phyloP scores from a whole-genome alignment of 2,888 invertebrate genomes.

The Agriopis leucophaearia region DNA sequence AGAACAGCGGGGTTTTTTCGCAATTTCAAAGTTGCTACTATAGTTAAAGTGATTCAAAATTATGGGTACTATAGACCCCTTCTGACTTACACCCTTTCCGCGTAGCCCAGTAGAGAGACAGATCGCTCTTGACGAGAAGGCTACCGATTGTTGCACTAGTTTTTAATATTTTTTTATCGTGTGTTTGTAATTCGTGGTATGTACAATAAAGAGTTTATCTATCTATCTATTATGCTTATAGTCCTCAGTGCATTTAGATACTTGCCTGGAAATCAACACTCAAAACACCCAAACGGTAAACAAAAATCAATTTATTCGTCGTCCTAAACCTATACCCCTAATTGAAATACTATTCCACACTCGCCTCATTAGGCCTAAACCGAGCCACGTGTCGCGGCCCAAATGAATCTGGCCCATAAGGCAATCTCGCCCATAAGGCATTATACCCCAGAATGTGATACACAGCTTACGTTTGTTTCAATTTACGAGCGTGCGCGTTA shows the following conservation, averaged over 20 bases:
- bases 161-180: no score
- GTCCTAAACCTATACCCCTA: neutral
- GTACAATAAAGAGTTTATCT: no score
- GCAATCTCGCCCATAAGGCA: constrained; percentile 44
- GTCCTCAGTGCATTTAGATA: neutral
- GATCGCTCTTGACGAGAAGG: no score
- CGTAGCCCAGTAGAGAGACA: no score
- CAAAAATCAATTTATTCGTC: neutral
- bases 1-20: no score
- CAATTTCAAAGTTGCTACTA: no score
- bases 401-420: constrained; percentile 45
- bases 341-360: constrained; percentile 17
- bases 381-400: constrained; percentile 41
- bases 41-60: no score
- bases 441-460: constrained; percentile 50
- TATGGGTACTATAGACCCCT: no score
- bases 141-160: no score
- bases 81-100: no score
- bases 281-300: neutral
- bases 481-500: neutral
- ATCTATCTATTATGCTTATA: no score
- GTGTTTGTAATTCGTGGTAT: no score
- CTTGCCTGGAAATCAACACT: neutral
- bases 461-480: constrained; percentile 33
- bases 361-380: constrained; percentile 39